Conservation (phyloP, 1,140 invertebrate genomes). For the Tenebrio molitor region DNA sequence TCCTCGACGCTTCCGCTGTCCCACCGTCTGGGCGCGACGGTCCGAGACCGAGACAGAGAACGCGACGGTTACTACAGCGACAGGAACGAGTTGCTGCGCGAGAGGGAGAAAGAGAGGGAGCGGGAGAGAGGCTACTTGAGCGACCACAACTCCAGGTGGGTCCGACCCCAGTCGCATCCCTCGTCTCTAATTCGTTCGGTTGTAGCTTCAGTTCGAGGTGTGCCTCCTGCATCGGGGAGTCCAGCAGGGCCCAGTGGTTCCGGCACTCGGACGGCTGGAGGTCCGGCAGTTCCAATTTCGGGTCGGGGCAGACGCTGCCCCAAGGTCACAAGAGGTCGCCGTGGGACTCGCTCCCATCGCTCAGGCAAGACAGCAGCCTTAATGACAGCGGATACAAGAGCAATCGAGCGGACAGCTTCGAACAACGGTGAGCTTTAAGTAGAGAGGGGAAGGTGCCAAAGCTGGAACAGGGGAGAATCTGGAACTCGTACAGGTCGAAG, state of each 20-base stretch:
- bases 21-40: conserved; percentile 72
- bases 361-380: conserved; percentile 84
- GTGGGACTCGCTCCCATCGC: conserved; percentile 87
- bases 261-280: conserved; percentile 89
- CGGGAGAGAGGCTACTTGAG: conserved; percentile 86
- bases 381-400: conserved; percentile 89
- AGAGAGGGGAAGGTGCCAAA: not conserved
- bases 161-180: no score
- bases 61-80: conserved; percentile 90
- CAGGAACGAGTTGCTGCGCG: conserved; percentile 83
- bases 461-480: not conserved
- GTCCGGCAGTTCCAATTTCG: conserved; percentile 80
- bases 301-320: conserved; percentile 69
- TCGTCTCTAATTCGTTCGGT: no score
- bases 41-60: conserved; percentile 75
- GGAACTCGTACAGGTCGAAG: not conserved
- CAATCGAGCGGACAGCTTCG: conserved; percentile 86
- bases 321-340: conserved; percentile 79
- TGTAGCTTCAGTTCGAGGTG: conserved; percentile 72
- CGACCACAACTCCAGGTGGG: conserved; percentile 85
- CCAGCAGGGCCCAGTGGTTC: conserved; percentile 87
- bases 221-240: conserved; percentile 87
- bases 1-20: conserved; percentile 84
- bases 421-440: conserved; percentile 81
- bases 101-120: conserved; percentile 73